Conservation (phyloP, 1,140 invertebrate genomes). For the Heterodera carotae region DNA sequence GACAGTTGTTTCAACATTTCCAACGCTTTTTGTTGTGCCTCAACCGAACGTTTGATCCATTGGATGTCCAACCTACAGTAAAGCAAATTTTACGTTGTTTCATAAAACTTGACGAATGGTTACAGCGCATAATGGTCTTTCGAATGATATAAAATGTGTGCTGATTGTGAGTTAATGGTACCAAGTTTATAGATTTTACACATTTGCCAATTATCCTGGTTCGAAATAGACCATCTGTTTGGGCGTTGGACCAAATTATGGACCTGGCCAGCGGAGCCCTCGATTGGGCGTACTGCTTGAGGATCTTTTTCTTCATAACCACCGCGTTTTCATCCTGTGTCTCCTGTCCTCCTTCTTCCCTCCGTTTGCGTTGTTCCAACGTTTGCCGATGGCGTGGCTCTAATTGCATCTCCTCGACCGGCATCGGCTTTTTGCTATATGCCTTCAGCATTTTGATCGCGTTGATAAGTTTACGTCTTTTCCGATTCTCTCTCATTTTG, state of each 20-base stretch:
- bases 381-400: slow-evolving; percentile 52
- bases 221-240: too few relatives aligned
- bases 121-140: too few relatives aligned
- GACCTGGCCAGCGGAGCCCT: slow-evolving; percentile 33
- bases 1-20: slow-evolving; percentile 59
- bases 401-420: slow-evolving; percentile 57
- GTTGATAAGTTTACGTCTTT: slow-evolving; percentile 55
- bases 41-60: slow-evolving; percentile 51
- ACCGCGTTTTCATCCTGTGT: slow-evolving; percentile 43
- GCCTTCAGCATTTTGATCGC: slow-evolving; percentile 61
- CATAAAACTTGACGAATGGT: too few relatives aligned
- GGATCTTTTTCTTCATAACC: slow-evolving; percentile 4
- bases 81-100: not conserved
- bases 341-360: slow-evolving; percentile 28
- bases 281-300: slow-evolving; percentile 51
- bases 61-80: slow-evolving; percentile 35
- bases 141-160: too few relatives aligned
- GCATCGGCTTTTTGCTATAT: slow-evolving; percentile 64
- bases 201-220: not conserved
- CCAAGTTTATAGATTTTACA: not conserved
- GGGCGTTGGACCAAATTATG: not conserved
- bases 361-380: slow-evolving; percentile 31
- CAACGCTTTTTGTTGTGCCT: slow-evolving; percentile 61
- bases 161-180: too few relatives aligned
- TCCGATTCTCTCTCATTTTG: slow-evolving; percentile 55